Base-by-base conservation (phyloP, 2,888 invertebrate genomes). In the Ochropleura plecta region DNA sequence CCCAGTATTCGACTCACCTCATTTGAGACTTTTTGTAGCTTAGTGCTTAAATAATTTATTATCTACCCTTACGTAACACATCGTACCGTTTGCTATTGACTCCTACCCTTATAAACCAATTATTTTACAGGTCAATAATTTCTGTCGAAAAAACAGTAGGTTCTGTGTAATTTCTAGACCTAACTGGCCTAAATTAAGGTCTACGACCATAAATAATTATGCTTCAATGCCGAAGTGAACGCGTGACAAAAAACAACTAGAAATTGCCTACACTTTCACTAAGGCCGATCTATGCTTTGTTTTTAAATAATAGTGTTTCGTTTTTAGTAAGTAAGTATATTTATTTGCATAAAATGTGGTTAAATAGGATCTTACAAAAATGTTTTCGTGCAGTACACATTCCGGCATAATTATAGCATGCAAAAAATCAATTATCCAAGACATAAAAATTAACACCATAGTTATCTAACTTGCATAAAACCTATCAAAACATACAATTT, bases 181-280 rank as follows among this genome's bases (percentile, higher is more conserved):
- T 62, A 62, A 67, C n/a, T 73, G 60, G 70, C 79, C 75, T 74
- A 57, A 68, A 84, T 78, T 51, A 12, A 70, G 75, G 75, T 72
- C 64, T 77, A 0, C 53, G 64, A 70, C 79, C 67, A 79, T 65
- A 76, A 79, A 72, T 75, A 82, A 81, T 73, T 74, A 76, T 14
- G 51, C 59, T 70, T 70, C 77, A 86, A 75, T 72, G 71, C 49
- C 63, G 46, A 76, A 55, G 53, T 40, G 59, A 30, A 62, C 53
- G 68, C 75, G 69, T 71, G 60, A 74, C 79, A 57, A 76, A 70
- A 78, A 86, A 75, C 62, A 0, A 42, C 44, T 16, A 66, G 18
- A 59, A 70, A 62, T 73, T 48, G 57, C 79, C 83, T 51, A 68
- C 14, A 72, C 2, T 73, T 59, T 46, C 51, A 12, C 42, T 65